Base-by-base conservation (phyloP, 2,113 vertebrate genomes). In the Prionailurus viverrinus region DNA sequence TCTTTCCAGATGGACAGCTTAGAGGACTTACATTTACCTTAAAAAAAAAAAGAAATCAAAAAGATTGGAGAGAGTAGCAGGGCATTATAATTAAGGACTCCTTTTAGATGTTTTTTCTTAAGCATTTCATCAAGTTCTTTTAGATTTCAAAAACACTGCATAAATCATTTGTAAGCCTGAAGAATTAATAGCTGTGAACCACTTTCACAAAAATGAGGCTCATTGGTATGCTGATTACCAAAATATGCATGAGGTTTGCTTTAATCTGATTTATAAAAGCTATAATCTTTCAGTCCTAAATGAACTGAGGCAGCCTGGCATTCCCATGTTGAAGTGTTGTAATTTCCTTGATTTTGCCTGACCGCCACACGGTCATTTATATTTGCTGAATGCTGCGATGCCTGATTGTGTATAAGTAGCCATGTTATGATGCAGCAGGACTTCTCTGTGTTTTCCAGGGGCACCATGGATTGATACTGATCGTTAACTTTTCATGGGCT, bases 131-230 rank as follows among this genome's bases (percentile, higher is more conserved):
- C 79, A 93, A 66, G 73, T 97, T 96, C 89, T 94, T 97, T 79
- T 74, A 97, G 84, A 97, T 45, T 36, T 91, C 92, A 90, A 89
- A 97, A 98, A n/a, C 25, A 96, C 69, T 93, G 92, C 89, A 92
- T 87, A 96, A 98, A 92, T 96, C 69, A 93, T 98, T 83, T 65
- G 45, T 94, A 90, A 51, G 36, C 82, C 29, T 97, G 89, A 95
- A 96, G 97, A 91, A 93, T 97, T 96, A 97, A 97, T 84, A 96
- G 83, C 69, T 96, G 21, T 96, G 93, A 97, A 76, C 31, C 96
- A 65, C 93, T n/a, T 78, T 92, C 95, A 36, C 25, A 86, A 25
- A 39, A 27, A 0, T n/a, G 33, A 94, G 55, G 63, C 58, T 98
- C 84, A 82, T 82, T 96, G 82, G 12, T 61, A 69, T 97, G 78